Conservation (phyloP, 1,140 invertebrate species). For the Solenopsis invicta region DNA sequence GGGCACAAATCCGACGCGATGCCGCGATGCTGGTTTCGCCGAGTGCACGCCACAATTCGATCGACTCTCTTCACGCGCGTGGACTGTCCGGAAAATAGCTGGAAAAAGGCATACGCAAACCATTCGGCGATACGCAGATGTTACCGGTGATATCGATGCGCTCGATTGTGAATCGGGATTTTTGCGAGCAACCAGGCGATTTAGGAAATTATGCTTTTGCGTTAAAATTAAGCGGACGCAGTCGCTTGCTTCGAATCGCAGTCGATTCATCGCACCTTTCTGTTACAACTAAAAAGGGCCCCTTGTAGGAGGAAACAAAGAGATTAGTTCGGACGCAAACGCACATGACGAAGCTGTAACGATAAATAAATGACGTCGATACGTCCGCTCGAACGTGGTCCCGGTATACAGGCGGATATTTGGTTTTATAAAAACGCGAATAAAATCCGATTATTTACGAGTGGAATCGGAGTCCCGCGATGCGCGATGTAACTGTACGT, state of each 20-base stretch:
- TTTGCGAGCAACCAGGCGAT: not conserved
- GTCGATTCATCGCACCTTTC: not conserved
- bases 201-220: not conserved
- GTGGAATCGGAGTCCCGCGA: conserved; percentile 44
- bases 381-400: conserved; percentile 18
- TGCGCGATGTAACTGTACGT: conserved; percentile 43
- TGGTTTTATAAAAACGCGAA: conserved; percentile 59
- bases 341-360: conserved; percentile 32
- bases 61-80: conserved; percentile 31
- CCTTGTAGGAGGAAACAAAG: not conserved
- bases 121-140: conserved; percentile 26
- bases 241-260: not conserved
- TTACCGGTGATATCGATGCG: not conserved
- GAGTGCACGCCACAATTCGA: conserved; percentile 35
- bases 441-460: conserved; percentile 65
- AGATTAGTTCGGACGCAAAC: not conserved
- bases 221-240: conserved; percentile 19
- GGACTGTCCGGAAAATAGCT: not conserved
- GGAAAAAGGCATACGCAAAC: conserved; percentile 34
- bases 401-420: conserved; percentile 43
- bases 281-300: not conserved
- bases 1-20: conserved; percentile 30
- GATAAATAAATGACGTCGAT: conserved; percentile 59
- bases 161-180: not conserved
- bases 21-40: not conserved